Conservation (phyloP, 2,888 invertebrate species). For the Odiellus spinosus region DNA sequence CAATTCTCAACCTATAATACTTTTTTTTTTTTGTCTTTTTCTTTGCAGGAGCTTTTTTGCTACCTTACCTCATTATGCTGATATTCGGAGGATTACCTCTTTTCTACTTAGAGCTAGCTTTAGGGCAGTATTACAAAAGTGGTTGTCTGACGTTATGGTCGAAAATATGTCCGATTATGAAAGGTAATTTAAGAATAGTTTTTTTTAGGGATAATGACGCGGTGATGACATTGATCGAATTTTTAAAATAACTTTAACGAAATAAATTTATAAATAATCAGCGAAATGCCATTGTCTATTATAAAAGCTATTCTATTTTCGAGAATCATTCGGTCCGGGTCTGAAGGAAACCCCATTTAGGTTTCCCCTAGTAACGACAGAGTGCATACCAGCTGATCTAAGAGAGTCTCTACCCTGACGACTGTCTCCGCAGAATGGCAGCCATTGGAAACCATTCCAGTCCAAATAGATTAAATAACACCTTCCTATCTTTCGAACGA, state of each 20-base stretch:
- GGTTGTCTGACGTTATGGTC: constrained; percentile 88
- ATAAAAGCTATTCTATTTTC: too few relatives aligned
- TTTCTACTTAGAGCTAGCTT: constrained; percentile 86
- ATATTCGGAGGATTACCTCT: constrained; percentile 80
- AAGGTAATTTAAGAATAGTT: constrained; percentile 40
- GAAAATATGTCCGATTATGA: constrained; percentile 65
- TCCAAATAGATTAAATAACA: neutral
- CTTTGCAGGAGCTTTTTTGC: constrained; percentile 69
- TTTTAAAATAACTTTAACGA: too few relatives aligned
- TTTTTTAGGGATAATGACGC: too few relatives aligned
- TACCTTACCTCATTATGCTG: constrained; percentile 83
- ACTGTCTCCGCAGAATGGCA: neutral
- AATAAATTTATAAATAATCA: too few relatives aligned
- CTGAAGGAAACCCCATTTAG: too few relatives aligned
- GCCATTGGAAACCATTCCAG: neutral
- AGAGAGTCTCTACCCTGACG: neutral
- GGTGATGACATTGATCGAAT: too few relatives aligned
- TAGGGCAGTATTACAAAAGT: constrained; percentile 83
- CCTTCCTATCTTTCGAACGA: too few relatives aligned
- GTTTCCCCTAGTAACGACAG: too few relatives aligned
- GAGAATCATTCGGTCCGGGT: too few relatives aligned
- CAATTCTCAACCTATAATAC: too few relatives aligned
- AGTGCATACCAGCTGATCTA: too few relatives aligned
- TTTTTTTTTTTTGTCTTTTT: neutral
- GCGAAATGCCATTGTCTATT: too few relatives aligned